These are phyloP conservation scores for Oryzias melastigma DNA, from an alignment of 2,113 vertebrate genomes.

Conservation along the genomic window DNA sequence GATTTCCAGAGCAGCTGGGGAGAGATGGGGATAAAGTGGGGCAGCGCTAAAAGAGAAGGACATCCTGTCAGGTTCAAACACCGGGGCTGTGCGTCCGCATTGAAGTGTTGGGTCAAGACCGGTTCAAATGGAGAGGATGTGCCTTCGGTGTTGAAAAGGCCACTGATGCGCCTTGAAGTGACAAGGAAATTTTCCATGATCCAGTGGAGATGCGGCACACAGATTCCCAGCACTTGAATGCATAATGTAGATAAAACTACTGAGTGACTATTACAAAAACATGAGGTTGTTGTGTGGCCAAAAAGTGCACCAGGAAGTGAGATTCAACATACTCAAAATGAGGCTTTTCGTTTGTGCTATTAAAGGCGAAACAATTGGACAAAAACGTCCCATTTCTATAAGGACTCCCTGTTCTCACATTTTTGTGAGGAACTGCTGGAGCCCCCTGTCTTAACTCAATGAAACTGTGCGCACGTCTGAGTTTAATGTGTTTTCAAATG, in stretches of 20 bases:
- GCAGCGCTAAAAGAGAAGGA: conserved; percentile 40
- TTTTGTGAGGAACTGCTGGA: too few species aligned
- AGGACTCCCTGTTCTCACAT: too few species aligned
- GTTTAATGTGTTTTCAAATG: too few species aligned
- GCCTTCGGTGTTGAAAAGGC: conserved; percentile 23
- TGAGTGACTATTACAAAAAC: not conserved
- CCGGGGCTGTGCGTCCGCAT: conserved; percentile 12
- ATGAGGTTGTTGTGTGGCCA: too few species aligned
- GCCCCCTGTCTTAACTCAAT: too few species aligned
- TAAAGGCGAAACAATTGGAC: too few species aligned
- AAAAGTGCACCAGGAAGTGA: too few species aligned
- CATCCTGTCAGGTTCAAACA: conserved; percentile 41
- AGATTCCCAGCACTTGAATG: not conserved
- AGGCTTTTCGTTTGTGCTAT: too few species aligned
- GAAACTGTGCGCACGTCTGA: too few species aligned
- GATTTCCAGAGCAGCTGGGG: conserved; percentile 53
- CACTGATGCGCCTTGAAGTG: conserved; percentile 22
- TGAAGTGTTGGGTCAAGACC: conserved; percentile 22
- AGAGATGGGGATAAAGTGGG: conserved; percentile 49
- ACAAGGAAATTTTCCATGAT: conserved; percentile 7
- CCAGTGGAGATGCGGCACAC: conserved; percentile 14
- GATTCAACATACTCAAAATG: too few species aligned
- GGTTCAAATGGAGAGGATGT: conserved; percentile 27
- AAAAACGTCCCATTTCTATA: too few species aligned
- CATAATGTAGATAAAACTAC: not conserved